phyloP scores from a whole-genome alignment of 1,140 invertebrate genomes.

The Drosophila paulistorum region DNA sequence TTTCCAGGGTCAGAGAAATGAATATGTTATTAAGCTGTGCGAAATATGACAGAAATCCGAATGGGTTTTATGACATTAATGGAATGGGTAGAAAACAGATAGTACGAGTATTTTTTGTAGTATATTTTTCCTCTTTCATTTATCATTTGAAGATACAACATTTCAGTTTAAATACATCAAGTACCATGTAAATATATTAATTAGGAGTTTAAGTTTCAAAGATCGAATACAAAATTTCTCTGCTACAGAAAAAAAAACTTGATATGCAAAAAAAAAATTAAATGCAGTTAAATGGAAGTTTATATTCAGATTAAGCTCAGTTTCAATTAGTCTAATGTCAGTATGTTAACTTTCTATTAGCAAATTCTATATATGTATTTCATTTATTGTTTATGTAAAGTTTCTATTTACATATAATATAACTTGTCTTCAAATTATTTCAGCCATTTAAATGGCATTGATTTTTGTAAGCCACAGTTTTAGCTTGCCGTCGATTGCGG shows the following conservation, averaged over 20 bases:
- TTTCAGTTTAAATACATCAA: too few species aligned
- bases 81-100: background rate
- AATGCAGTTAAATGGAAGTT: too few species aligned
- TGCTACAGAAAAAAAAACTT: too few species aligned
- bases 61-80: background rate
- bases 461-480: background rate
- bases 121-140: too few species aligned
- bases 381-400: background rate
- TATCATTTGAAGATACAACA: too few species aligned
- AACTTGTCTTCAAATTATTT: background rate
- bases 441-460: background rate
- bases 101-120: too few species aligned
- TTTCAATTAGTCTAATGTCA: too few species aligned
- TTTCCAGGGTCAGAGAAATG: slow-evolving; percentile 47
- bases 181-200: too few species aligned
- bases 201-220: too few species aligned
- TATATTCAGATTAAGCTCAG: too few species aligned
- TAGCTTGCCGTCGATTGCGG: slow-evolving; percentile 12
- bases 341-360: background rate
- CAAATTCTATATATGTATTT: background rate
- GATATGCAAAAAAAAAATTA: too few species aligned
- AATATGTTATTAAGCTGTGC: slow-evolving; percentile 60
- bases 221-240: too few species aligned
- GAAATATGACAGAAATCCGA: slow-evolving; percentile 6
- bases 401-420: background rate